A percentile compares a stretch with the other conserved stretches of the same genome.
Evolutionary conservation across 2,113 vertebrate species (phyloP).

Genomic region (Thamnophis sirtalis): DNA sequence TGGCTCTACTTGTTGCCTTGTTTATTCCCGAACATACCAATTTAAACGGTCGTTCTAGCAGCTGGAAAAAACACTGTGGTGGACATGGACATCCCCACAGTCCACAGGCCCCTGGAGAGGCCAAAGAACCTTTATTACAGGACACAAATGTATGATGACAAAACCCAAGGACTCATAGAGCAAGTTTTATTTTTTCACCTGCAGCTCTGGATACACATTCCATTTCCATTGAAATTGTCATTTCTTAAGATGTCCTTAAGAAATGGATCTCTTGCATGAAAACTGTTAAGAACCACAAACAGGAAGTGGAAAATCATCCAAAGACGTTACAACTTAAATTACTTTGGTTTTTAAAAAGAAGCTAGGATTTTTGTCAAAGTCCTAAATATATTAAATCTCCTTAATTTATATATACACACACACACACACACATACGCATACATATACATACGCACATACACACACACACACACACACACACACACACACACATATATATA

Average conservation of each 20-base stretch:
- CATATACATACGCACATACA: neutral
- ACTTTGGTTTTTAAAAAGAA: conserved; percentile 57
- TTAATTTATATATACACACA: conserved; percentile 12
- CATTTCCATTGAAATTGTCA: conserved; percentile 46
- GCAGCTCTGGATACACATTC: conserved; percentile 67
- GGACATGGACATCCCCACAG: conserved; percentile 78
- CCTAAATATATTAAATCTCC: conserved; percentile 59
- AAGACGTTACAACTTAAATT: conserved; percentile 66
- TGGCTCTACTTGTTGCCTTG: conserved; percentile 85
- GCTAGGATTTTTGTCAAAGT: conserved; percentile 68
- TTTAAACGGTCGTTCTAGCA: conserved; percentile 69
- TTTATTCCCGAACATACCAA: conserved; percentile 86
- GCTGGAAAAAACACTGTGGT: conserved; percentile 84
- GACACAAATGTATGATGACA: conserved; percentile 82
- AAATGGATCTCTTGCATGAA: conserved; percentile 69
- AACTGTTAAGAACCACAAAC: conserved; percentile 55
- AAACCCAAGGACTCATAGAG: conserved; percentile 28
- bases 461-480: too few species aligned
- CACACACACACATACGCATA: too few species aligned
- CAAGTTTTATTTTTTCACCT: conserved; percentile 49
- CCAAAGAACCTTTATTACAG: conserved; percentile 85
- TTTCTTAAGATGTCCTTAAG: conserved; percentile 65
- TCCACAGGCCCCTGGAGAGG: conserved; percentile 79
- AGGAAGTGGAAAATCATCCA: conserved; percentile 65
- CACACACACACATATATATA: neutral